Evolutionary conservation across 2,113 vertebrate genomes (phyloP).

Genomic region (Nibea albiflora): DNA sequence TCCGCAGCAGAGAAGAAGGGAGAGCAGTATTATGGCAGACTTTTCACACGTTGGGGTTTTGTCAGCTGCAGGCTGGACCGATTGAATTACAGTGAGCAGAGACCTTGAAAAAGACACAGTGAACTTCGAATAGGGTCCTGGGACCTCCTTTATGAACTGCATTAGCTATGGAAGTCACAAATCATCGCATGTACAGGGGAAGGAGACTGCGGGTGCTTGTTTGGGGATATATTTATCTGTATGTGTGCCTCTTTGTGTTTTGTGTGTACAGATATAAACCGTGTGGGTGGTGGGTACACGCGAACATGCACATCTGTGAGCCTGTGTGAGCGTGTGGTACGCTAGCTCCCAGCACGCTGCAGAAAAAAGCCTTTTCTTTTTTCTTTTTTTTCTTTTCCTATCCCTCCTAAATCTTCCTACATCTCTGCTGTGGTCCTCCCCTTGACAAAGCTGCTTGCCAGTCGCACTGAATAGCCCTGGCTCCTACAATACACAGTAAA

Average conservation of each 20-base stretch:
- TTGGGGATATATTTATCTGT: conserved; percentile 69
- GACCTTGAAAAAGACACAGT: conserved; percentile 62
- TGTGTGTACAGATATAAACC: conserved; percentile 66
- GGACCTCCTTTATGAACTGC: conserved; percentile 71
- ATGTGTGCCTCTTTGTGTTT: conserved; percentile 53
- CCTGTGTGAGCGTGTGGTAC: conserved; percentile 68
- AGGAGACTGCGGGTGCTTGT: conserved; percentile 45
- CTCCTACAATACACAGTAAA: conserved; percentile 86
- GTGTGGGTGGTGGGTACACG: conserved; percentile 76
- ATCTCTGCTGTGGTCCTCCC: conserved; percentile 76
- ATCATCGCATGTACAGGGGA: conserved; percentile 59
- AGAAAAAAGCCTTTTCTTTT: conserved; percentile 71
- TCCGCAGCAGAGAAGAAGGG: conserved; percentile 7
- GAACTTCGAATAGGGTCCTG: conserved; percentile 57
- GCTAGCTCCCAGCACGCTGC: conserved; percentile 66
- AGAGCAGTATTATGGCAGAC: conserved; percentile 23
- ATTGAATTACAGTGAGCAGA: conserved; percentile 69
- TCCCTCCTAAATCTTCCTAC: conserved; percentile 82
- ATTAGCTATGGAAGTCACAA: conserved; percentile 75
- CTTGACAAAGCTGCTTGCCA: conserved; percentile 80
- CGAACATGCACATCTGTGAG: conserved; percentile 70
- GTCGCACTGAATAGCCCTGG: conserved; percentile 78
- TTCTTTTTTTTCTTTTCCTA: conserved; percentile 57
- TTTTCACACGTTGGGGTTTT: conserved; percentile 61
- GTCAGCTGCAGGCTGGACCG: conserved; percentile 62